phyloP scores from a whole-genome alignment of 2,797 vertebrate species.

The Scarus forsteni region DNA sequence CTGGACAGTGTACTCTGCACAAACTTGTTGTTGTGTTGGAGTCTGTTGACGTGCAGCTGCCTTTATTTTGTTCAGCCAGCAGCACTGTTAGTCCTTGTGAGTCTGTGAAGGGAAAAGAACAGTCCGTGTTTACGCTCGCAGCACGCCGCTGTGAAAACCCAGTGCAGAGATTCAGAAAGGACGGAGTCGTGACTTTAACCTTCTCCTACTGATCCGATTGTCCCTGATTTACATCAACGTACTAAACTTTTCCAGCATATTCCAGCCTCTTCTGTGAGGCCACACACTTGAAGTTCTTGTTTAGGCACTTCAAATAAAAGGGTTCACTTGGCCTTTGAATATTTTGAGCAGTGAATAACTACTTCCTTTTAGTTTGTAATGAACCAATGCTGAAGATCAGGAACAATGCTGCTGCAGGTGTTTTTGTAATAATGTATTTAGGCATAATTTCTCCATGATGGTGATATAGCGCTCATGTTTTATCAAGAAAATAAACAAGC shows the following conservation, averaged over 20 bases:
- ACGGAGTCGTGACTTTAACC: slow-evolving; percentile 15
- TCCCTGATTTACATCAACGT: slow-evolving; percentile 9
- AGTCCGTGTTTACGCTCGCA: slow-evolving; percentile 45
- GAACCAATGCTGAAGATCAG: too few relatives aligned
- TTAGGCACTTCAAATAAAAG: too few relatives aligned
- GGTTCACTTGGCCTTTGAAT: too few relatives aligned
- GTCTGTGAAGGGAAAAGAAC: slow-evolving; percentile 16
- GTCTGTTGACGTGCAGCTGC: slow-evolving; percentile 11
- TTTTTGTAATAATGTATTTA: too few relatives aligned
- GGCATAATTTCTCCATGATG: too few relatives aligned
- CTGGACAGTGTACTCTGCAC: not conserved
- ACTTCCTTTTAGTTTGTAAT: too few relatives aligned
- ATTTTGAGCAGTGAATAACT: too few relatives aligned
- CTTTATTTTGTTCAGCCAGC: slow-evolving; percentile 26
- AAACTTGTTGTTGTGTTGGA: not conserved
- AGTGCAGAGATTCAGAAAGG: slow-evolving; percentile 22
- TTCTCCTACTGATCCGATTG: slow-evolving; percentile 13
- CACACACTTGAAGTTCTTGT: too few relatives aligned
- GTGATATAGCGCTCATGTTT: too few relatives aligned
- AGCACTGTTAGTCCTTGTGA: slow-evolving; percentile 44
- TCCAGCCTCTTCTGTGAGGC: not conserved
- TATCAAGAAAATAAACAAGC: too few relatives aligned
- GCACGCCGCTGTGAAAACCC: slow-evolving; percentile 22
- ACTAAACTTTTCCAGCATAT: not conserved
- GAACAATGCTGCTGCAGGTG: too few relatives aligned